Conservation (phyloP, 1,140 invertebrate genomes). For the Monochamus saltuarius region DNA sequence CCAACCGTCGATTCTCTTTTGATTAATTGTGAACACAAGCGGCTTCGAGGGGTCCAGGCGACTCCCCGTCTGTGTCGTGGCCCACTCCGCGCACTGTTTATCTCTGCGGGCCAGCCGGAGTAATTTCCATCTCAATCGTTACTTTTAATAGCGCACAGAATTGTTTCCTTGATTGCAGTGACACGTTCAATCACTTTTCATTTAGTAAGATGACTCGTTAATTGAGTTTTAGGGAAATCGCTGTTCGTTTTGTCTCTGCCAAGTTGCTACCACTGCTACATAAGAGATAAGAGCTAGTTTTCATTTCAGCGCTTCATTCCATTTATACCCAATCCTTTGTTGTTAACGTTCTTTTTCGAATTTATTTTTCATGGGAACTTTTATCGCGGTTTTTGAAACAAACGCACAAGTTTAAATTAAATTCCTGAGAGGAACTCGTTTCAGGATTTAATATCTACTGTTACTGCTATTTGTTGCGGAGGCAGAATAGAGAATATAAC, state of each 20-base stretch:
- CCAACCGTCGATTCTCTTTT: slow-evolving; percentile 50
- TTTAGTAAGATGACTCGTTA: slow-evolving; percentile 51
- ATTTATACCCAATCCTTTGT: slow-evolving; percentile 9
- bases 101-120: slow-evolving; percentile 46
- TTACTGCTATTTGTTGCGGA: too few species aligned
- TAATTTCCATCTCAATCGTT: slow-evolving; percentile 52
- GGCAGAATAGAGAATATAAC: too few species aligned
- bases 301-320: slow-evolving; percentile 7
- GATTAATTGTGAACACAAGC: slow-evolving; percentile 49
- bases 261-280: slow-evolving; percentile 38
- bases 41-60: slow-evolving; percentile 24
- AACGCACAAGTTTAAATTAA: too few species aligned
- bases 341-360: slow-evolving; percentile 3
- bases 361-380: slow-evolving; percentile 5
- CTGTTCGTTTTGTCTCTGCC: slow-evolving; percentile 39
- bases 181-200: slow-evolving; percentile 51
- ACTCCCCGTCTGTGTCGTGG: slow-evolving; percentile 17
- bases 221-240: slow-evolving; percentile 49
- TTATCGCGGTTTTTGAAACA: background rate
- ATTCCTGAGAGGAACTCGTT: too few species aligned
- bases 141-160: slow-evolving; percentile 50
- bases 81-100: slow-evolving; percentile 41
- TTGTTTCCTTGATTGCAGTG: slow-evolving; percentile 51
- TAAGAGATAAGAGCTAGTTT: slow-evolving; percentile 26
- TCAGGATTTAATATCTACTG: too few species aligned